Evolutionary conservation across 2,888 invertebrate genomes (phyloP).

Genomic region (Nomada fabriciana): DNA sequence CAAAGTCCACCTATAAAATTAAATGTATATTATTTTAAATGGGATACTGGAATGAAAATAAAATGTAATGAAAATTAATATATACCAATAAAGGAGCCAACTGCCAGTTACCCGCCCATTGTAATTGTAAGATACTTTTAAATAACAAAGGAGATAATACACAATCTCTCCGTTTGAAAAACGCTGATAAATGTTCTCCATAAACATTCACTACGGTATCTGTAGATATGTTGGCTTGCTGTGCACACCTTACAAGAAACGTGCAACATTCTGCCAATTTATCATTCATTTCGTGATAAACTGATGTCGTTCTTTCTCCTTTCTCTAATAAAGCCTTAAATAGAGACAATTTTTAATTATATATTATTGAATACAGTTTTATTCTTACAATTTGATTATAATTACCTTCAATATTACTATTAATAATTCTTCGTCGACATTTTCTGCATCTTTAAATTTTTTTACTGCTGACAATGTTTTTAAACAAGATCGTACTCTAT

Average conservation of each 20-base stretch:
- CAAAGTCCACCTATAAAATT: conserved; percentile 83
- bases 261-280: conserved; percentile 88
- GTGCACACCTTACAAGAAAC: conserved; percentile 88
- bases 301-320: conserved; percentile 87
- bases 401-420: conserved; percentile 84
- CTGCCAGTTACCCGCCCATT: conserved; percentile 88
- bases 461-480: conserved; percentile 87
- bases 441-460: conserved; percentile 87
- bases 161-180: conserved; percentile 88
- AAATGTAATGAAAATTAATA: conserved; percentile 13
- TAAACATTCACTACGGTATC: conserved; percentile 85
- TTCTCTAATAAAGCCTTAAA: conserved; percentile 87
- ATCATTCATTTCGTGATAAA: conserved; percentile 89
- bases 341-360: conserved; percentile 14
- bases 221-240: conserved; percentile 82
- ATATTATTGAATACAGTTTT: not conserved
- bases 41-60: conserved; percentile 13
- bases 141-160: conserved; percentile 88
- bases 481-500: conserved; percentile 87
- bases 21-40: conserved; percentile 15
- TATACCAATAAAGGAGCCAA: conserved; percentile 86
- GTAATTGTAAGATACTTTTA: conserved; percentile 87
- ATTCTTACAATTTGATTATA: conserved; percentile 13
- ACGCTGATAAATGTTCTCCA: conserved; percentile 86
- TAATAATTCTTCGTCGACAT: conserved; percentile 86